phyloP scores from a whole-genome alignment of 2,888 invertebrate species.

The Sphaerophoria taeniata region DNA sequence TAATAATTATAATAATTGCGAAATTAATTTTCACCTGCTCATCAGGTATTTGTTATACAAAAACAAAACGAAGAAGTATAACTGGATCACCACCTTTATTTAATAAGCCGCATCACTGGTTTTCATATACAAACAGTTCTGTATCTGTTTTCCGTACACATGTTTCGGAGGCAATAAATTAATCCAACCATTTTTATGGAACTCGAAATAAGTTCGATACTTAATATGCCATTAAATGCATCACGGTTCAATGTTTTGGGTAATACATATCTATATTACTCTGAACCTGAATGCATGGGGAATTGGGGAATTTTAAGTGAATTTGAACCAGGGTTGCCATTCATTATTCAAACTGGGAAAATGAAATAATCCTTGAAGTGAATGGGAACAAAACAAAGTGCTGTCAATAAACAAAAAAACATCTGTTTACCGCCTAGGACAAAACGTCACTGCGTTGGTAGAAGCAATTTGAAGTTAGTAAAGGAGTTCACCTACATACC shows the following conservation, averaged over 20 bases:
- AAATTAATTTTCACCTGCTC: constrained; percentile 53
- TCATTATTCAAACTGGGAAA: not conserved
- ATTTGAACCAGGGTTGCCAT: constrained; percentile 4
- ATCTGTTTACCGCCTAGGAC: too few species aligned
- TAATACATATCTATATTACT: constrained; percentile 67
- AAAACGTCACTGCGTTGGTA: too few species aligned
- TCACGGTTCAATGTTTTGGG: constrained; percentile 44
- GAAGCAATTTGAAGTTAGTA: too few species aligned
- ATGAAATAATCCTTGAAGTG: too few species aligned
- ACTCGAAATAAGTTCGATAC: constrained; percentile 65
- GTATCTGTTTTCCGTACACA: not conserved
- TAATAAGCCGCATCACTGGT: constrained; percentile 22
- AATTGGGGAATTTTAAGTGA: constrained; percentile 52
- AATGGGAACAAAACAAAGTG: too few species aligned
- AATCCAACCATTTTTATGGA: constrained; percentile 63
- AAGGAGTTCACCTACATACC: too few species aligned
- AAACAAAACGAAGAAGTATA: constrained; percentile 33
- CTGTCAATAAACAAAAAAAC: not conserved
- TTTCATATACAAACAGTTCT: too few species aligned
- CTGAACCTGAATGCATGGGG: constrained; percentile 42
- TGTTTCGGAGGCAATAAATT: constrained; percentile 59
- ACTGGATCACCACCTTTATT: constrained; percentile 30
- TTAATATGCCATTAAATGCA: constrained; percentile 68
- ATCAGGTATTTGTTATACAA: constrained; percentile 41
- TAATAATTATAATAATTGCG: constrained; percentile 66